Percentiles rank a stretch among this genome's conserved stretches.
phyloP scores from a whole-genome alignment of 1,140 invertebrate species.

The Macrocentrus cingulum region DNA sequence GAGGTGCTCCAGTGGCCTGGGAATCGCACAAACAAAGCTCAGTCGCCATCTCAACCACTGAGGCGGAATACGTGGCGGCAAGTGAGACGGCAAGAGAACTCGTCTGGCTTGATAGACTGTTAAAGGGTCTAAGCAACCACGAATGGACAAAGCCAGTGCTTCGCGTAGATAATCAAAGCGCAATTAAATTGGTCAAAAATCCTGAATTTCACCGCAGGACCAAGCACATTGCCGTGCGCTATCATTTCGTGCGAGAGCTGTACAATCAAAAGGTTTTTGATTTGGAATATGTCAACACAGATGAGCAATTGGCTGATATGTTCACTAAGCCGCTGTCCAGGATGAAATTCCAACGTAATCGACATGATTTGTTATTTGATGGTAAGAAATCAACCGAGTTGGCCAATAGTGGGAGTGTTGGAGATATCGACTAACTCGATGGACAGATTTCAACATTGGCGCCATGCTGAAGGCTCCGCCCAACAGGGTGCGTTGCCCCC shows the following conservation, averaged over 20 bases:
- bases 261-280: conserved; percentile 45
- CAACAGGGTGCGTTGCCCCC: no score
- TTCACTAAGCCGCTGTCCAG: conserved; percentile 46
- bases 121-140: conserved; percentile 31
- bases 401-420: no score
- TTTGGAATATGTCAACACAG: conserved; percentile 38
- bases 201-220: conserved; percentile 47
- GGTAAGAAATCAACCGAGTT: no score
- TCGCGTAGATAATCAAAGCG: conserved; percentile 42
- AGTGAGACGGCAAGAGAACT: conserved; percentile 38
- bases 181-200: conserved; percentile 43
- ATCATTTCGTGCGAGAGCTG: no score
- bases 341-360: no score
- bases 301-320: conserved; percentile 44
- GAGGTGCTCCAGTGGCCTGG: conserved; percentile 43
- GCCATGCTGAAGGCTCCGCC: no score
- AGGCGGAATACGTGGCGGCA: conserved; percentile 33
- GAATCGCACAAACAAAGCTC: conserved; percentile 43
- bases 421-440: no score
- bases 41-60: conserved; percentile 41
- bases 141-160: conserved; percentile 19
- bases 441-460: no score
- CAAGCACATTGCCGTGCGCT: conserved; percentile 51
- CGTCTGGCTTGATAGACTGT: conserved; percentile 36
- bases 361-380: no score